A percentile compares a stretch with the other conserved stretches of the same genome.
Evolutionary conservation across 2,797 vertebrate species (phyloP).

Genomic region (Chanos chanos): DNA sequence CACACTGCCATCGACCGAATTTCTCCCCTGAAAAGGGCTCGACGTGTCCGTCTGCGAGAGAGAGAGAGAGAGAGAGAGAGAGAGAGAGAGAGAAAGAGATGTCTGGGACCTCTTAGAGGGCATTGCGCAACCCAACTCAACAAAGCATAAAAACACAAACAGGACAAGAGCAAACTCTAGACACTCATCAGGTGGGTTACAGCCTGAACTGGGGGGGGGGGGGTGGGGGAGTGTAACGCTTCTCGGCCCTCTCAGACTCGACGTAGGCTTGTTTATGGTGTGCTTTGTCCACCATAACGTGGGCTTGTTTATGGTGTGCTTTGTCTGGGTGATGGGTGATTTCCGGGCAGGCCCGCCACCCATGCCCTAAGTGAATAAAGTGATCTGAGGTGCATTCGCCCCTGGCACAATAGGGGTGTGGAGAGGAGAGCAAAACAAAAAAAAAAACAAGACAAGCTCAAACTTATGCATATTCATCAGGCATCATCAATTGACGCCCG

Average conservation of each 20-base stretch:
- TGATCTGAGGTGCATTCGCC: conserved; percentile 27
- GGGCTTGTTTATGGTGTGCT: conserved; percentile 4
- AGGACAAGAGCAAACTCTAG: too few species aligned
- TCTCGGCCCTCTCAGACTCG: too few species aligned
- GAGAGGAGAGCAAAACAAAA: conserved; percentile 42
- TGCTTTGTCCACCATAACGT: too few species aligned
- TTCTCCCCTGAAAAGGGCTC: background rate
- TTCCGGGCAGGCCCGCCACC: conserved; percentile 15
- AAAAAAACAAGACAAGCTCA: conserved; percentile 43
- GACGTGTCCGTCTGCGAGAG: conserved; percentile 27
- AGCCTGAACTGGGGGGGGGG: too few species aligned
- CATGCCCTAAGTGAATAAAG: conserved; percentile 36
- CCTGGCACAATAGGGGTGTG: conserved; percentile 25
- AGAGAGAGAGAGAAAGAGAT: conserved; percentile 11
- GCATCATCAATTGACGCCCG: conserved; percentile 50
- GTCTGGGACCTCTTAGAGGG: background rate
- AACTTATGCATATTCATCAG: conserved; percentile 67
- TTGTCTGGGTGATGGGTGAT: conserved; percentile 24
- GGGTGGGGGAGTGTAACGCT: too few species aligned
- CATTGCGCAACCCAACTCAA: too few species aligned
- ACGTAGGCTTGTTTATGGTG: conserved; percentile 5
- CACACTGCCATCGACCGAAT: background rate
- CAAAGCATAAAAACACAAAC: too few species aligned
- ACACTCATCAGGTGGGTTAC: too few species aligned
- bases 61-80: conserved; percentile 19